These are phyloP conservation scores for Nymphalis c-album DNA, from an alignment of 2,888 invertebrate species.

Conservation along the genomic window DNA sequence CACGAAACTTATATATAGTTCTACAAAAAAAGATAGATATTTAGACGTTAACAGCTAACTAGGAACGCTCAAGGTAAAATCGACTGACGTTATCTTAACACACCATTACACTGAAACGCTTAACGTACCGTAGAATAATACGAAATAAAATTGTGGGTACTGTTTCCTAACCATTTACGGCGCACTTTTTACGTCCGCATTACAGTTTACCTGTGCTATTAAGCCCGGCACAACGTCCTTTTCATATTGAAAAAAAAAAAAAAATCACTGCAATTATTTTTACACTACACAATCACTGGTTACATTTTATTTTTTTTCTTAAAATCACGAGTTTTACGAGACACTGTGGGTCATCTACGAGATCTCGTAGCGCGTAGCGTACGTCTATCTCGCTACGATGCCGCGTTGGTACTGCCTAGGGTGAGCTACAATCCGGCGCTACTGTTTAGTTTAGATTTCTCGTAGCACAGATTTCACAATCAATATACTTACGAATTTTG, in stretches of 20 bases:
- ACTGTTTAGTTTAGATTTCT: slow-evolving; percentile 71
- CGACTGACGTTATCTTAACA: slow-evolving; percentile 67
- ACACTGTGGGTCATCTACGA: slow-evolving; percentile 19
- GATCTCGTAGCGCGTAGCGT: slow-evolving; percentile 34
- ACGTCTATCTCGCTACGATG: slow-evolving; percentile 65
- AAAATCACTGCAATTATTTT: slow-evolving; percentile 36
- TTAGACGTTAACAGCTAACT: slow-evolving; percentile 40
- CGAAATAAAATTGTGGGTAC: slow-evolving; percentile 54
- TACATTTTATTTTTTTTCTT: slow-evolving; percentile 14
- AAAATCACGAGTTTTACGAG: slow-evolving; percentile 24
- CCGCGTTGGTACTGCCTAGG: slow-evolving; percentile 73
- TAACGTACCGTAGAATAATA: slow-evolving; percentile 59
- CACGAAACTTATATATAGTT: slow-evolving; percentile 8
- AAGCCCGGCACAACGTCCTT: neutral
- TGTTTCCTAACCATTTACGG: slow-evolving; percentile 45
- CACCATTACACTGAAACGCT: slow-evolving; percentile 66
- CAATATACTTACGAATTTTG: slow-evolving; percentile 58
- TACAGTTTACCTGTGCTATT: slow-evolving; percentile 54
- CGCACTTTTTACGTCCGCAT: slow-evolving; percentile 52
- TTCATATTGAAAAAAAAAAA: neutral
- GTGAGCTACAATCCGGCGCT: slow-evolving; percentile 65
- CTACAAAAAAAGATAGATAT: slow-evolving; percentile 26
- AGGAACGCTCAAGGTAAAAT: slow-evolving; percentile 41
- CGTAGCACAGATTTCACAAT: slow-evolving; percentile 74
- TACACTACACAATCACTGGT: slow-evolving; percentile 59